Conservation (phyloP, 1,140 invertebrate species). For the Trypoxylus dichotomus region DNA sequence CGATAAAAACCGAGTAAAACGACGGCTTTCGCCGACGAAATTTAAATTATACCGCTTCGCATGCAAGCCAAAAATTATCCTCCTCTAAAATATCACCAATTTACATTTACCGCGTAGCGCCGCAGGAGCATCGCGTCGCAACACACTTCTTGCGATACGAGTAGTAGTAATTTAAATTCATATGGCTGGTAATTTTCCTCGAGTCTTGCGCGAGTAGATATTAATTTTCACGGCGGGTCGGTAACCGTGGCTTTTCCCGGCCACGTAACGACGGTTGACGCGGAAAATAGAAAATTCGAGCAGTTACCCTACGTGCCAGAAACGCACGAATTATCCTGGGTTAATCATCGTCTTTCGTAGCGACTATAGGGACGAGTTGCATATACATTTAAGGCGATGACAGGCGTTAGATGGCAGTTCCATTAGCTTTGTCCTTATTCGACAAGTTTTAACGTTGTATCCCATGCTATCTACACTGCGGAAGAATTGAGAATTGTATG, state of each 20-base stretch:
- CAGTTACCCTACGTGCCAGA: background rate
- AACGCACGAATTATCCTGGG: background rate
- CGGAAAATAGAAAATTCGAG: background rate
- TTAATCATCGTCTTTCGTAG: background rate
- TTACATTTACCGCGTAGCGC: background rate
- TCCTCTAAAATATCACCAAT: background rate
- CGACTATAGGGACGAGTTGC: too few species aligned
- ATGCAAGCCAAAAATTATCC: background rate
- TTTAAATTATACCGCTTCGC: background rate
- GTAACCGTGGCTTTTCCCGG: background rate
- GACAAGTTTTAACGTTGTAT: background rate
- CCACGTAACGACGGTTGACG: background rate
- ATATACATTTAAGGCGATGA: background rate
- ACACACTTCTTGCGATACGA: background rate
- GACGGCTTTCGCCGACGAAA: background rate
- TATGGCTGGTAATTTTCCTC: background rate
- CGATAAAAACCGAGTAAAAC: background rate
- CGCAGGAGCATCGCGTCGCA: background rate
- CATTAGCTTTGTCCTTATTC: background rate
- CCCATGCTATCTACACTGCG: background rate
- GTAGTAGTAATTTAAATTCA: constrained; percentile 4
- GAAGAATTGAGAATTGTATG: background rate
- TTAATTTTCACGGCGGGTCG: background rate
- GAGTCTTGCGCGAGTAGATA: background rate
- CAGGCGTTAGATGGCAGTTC: background rate